These are phyloP conservation scores for Thunnus maccoyii DNA, from an alignment of 2,113 vertebrate genomes.

Conservation along the genomic window DNA sequence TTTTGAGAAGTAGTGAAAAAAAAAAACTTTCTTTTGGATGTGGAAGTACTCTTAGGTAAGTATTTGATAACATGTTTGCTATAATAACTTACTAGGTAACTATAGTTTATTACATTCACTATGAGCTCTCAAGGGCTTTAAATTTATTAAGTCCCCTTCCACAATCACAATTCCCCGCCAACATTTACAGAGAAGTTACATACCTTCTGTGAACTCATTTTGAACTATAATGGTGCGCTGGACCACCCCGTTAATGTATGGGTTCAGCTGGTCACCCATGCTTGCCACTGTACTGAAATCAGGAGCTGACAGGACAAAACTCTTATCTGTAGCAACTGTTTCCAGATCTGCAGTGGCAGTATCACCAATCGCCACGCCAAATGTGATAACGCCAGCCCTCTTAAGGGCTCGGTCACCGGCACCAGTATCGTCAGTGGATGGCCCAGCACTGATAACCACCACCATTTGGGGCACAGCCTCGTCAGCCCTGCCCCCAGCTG, in stretches of 20 bases:
- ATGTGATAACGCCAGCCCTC: constrained; percentile 89
- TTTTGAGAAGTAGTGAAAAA: neutral
- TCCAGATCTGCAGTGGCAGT: constrained; percentile 89
- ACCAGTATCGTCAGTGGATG: constrained; percentile 92
- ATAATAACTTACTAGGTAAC: neutral
- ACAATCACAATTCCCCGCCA: constrained; percentile 41
- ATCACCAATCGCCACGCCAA: constrained; percentile 88
- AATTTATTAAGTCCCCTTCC: constrained; percentile 14
- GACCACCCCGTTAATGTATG: constrained; percentile 90
- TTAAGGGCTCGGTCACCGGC: constrained; percentile 90
- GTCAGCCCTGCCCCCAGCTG: constrained; percentile 92
- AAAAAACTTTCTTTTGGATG: too few relatives aligned
- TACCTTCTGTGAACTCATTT: constrained; percentile 95
- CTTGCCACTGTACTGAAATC: constrained; percentile 88
- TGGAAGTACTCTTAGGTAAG: neutral
- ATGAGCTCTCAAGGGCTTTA: neutral
- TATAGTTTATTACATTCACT: neutral
- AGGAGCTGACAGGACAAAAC: constrained; percentile 89
- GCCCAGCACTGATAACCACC: constrained; percentile 92
- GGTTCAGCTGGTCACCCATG: constrained; percentile 88
- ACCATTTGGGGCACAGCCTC: constrained; percentile 93
- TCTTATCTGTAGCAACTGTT: constrained; percentile 90
- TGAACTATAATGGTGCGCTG: constrained; percentile 92
- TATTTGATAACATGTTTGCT: neutral
- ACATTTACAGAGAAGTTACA: constrained; percentile 83